These are phyloP conservation scores for Plagiodera versicolora DNA, from an alignment of 2,888 invertebrate species.

Conservation along the genomic window DNA sequence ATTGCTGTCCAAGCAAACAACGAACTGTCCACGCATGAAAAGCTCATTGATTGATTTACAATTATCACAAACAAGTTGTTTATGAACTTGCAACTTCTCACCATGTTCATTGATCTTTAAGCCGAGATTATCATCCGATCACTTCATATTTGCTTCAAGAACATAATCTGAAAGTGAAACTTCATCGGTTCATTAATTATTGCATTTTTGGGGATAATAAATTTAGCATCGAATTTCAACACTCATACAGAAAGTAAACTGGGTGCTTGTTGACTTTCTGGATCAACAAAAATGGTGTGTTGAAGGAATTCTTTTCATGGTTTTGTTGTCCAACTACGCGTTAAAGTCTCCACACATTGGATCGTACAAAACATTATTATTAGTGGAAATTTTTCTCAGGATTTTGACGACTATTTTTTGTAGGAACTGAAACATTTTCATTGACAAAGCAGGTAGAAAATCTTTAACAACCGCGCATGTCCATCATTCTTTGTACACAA, in stretches of 20 bases:
- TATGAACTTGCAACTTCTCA: background rate
- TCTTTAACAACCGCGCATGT: too few species aligned
- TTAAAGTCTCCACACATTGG: background rate
- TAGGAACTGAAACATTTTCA: too few species aligned
- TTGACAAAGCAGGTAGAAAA: too few species aligned
- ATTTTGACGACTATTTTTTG: too few species aligned
- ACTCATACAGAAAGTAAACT: background rate
- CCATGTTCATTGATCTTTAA: background rate
- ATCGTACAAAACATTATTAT: too few species aligned
- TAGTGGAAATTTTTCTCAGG: too few species aligned
- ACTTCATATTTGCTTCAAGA: background rate
- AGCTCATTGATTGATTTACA: background rate
- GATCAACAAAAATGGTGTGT: background rate
- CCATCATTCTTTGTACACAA: too few species aligned
- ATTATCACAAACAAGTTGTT: background rate
- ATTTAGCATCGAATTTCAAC: background rate
- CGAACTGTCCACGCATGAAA: background rate
- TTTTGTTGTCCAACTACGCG: background rate
- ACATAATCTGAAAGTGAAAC: background rate
- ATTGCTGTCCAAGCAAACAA: background rate
- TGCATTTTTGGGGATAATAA: background rate
- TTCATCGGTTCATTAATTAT: background rate
- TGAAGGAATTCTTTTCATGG: background rate
- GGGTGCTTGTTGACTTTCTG: too few species aligned
- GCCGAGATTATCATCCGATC: background rate